Evolutionary conservation across 2,888 invertebrate genomes (phyloP).

Genomic region (Hoplodrina blanda): DNA sequence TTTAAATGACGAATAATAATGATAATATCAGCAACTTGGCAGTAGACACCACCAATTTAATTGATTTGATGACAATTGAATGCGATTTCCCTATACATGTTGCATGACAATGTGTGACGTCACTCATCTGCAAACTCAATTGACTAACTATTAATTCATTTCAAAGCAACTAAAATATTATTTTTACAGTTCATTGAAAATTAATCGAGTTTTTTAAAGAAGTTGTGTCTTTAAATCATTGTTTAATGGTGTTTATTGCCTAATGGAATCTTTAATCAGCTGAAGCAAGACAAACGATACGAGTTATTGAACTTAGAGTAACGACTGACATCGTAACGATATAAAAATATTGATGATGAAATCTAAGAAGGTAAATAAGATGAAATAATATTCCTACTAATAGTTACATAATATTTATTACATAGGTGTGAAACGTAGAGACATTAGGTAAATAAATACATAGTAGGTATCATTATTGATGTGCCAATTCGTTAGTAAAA

Average conservation of each 20-base stretch:
- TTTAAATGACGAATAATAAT: constrained; percentile 34
- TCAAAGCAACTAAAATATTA: too few relatives aligned
- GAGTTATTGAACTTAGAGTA: constrained; percentile 51
- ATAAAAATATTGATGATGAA: constrained; percentile 59
- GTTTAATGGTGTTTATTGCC: too few relatives aligned
- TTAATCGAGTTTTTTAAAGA: too few relatives aligned
- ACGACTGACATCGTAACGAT: constrained; percentile 67
- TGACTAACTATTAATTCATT: too few relatives aligned
- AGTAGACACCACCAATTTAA: too few relatives aligned
- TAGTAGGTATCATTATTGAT: constrained; percentile 71
- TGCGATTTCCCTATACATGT: too few relatives aligned
- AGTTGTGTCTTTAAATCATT: too few relatives aligned
- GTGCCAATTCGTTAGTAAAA: constrained; percentile 74
- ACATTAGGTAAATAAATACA: constrained; percentile 60
- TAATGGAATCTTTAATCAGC: constrained; percentile 26
- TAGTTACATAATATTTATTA: constrained; percentile 65
- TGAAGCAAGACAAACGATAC: constrained; percentile 43
- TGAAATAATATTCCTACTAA: constrained; percentile 76
- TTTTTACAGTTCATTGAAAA: too few relatives aligned
- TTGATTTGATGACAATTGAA: too few relatives aligned
- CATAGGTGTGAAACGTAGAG: constrained; percentile 74
- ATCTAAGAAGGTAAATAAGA: constrained; percentile 57
- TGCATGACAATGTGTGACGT: too few relatives aligned
- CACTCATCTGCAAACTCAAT: too few relatives aligned
- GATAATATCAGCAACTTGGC: constrained; percentile 45